phyloP scores from a whole-genome alignment of 2,888 invertebrate species.

The Pristionchus japonicus region DNA sequence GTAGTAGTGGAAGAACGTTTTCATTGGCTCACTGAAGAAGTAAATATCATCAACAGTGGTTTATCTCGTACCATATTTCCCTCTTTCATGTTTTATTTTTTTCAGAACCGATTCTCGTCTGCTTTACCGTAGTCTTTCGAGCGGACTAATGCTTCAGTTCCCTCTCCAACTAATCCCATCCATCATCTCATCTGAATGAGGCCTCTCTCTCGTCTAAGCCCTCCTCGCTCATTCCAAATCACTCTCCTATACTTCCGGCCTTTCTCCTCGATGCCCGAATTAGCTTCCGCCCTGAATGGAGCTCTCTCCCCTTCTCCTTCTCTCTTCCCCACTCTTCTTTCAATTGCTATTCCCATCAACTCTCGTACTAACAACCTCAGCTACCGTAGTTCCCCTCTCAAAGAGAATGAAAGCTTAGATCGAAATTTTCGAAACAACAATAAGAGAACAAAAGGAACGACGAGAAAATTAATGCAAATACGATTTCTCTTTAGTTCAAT shows the following conservation, averaged over 20 bases:
- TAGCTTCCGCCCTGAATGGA: background rate
- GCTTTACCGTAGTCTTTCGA: background rate
- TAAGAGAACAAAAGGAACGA: no score
- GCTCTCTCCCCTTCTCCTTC: background rate
- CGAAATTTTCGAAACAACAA: no score
- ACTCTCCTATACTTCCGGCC: conserved; percentile 31
- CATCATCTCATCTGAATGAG: conserved; percentile 8
- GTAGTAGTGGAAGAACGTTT: conserved; percentile 69
- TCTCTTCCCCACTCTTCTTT: background rate
- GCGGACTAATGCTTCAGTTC: background rate
- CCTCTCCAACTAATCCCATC: conserved; percentile 1
- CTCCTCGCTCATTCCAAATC: background rate
- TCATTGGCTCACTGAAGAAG: conserved; percentile 64
- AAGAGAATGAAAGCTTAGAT: no score
- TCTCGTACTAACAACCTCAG: background rate
- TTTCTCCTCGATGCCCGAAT: background rate
- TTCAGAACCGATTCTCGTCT: background rate
- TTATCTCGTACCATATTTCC: no score
- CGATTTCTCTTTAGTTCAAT: no score
- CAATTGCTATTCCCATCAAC: background rate
- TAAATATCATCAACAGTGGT: no score
- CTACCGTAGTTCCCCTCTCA: conserved; percentile 14
- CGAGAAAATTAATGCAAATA: no score
- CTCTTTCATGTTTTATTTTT: background rate
- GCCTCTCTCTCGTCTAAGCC: background rate